phyloP scores from a whole-genome alignment of 2,888 invertebrate species.

The Andrena marginata region DNA sequence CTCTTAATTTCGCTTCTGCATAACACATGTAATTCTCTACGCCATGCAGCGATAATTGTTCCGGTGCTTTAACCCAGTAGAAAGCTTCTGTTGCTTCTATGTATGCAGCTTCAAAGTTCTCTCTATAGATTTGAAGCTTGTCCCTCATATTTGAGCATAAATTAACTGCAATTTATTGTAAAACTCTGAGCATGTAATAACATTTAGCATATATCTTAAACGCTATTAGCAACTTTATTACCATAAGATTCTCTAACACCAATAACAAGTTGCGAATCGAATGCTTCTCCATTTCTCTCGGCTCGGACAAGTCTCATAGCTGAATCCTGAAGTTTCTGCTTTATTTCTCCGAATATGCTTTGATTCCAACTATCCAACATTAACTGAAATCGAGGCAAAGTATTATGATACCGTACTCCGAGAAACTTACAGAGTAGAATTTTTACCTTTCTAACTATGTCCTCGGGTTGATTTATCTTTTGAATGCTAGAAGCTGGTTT shows the following conservation, averaged over 20 bases:
- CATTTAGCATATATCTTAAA: not conserved
- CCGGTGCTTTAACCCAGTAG: conserved; percentile 96
- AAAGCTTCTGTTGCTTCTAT: conserved; percentile 97
- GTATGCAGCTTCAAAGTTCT: conserved; percentile 98
- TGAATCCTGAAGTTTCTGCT: conserved; percentile 95
- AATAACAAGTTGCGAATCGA: conserved; percentile 98
- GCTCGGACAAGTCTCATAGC: conserved; percentile 99
- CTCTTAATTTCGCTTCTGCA: conserved; percentile 96
- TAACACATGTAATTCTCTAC: conserved; percentile 99
- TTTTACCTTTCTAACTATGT: conserved; percentile 93
- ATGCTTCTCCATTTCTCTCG: conserved; percentile 98
- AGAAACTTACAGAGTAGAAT: not conserved
- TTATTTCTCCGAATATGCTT: conserved; percentile 98
- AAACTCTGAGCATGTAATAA: not conserved
- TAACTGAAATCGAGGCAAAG: conserved; percentile 86
- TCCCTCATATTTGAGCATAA: conserved; percentile 97
- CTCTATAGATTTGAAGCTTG: conserved; percentile 97
- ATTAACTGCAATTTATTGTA: conserved; percentile 90
- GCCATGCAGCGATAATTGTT: conserved; percentile 95
- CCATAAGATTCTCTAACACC: conserved; percentile 99
- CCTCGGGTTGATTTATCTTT: conserved; percentile 88
- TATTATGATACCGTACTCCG: not conserved
- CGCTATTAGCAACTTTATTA: conserved; percentile 79
- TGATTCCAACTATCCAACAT: conserved; percentile 99
- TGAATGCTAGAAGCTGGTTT: conserved; percentile 86